These are phyloP conservation scores for Salvelinus namaycush DNA, from an alignment of 2,113 vertebrate species.

Conservation along the genomic window DNA sequence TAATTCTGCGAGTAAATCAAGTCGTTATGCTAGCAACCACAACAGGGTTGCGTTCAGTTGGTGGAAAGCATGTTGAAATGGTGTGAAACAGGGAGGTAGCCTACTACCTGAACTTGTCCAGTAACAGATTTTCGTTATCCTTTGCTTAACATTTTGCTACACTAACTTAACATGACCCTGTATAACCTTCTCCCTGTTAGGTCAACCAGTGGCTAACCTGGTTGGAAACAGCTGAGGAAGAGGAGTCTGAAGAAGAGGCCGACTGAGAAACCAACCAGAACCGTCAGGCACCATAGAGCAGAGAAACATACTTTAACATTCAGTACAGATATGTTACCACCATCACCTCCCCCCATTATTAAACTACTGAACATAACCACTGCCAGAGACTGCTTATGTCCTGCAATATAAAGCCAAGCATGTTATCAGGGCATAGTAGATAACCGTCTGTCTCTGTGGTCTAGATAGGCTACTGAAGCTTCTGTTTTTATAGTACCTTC, in stretches of 20 bases:
- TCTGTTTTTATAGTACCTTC: constrained; percentile 6
- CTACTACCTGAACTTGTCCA: too few species aligned
- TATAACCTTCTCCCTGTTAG: constrained; percentile 58
- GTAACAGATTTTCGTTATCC: too few species aligned
- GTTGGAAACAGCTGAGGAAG: constrained; percentile 99
- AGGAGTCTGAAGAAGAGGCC: constrained; percentile 97
- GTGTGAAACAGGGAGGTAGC: too few species aligned
- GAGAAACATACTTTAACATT: constrained; percentile 67
- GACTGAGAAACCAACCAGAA: constrained; percentile 88
- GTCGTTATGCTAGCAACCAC: too few species aligned
- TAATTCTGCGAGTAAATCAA: not conserved
- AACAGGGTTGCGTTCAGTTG: too few species aligned
- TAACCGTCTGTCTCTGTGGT: not conserved
- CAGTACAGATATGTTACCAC: constrained; percentile 70
- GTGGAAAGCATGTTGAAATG: not conserved
- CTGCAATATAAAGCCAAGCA: constrained; percentile 76
- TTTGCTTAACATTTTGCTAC: too few species aligned
- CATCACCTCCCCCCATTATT: constrained; percentile 38
- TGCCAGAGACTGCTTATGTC: constrained; percentile 81
- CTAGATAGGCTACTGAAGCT: not conserved
- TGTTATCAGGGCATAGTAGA: constrained; percentile 28
- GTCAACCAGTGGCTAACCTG: constrained; percentile 99
- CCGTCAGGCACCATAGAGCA: constrained; percentile 77
- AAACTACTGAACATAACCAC: constrained; percentile 72
- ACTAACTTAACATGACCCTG: not conserved